Evolutionary conservation across 2,113 vertebrate species (phyloP).

Genomic region (Myiopsitta monachus): DNA sequence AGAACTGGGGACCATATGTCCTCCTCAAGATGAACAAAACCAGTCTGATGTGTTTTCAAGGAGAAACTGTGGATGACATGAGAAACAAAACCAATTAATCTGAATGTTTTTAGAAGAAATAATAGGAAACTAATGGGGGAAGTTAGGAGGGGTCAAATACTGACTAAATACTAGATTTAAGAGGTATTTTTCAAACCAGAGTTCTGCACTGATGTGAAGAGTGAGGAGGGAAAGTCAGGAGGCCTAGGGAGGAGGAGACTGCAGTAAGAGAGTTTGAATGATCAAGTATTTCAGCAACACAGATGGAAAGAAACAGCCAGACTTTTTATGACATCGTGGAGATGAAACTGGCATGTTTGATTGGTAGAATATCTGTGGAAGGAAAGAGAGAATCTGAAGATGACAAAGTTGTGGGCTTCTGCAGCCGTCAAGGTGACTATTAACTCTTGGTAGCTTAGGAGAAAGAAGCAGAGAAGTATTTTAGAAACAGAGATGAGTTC

Average conservation of each 20-base stretch:
- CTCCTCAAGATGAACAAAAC: not conserved
- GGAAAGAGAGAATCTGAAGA: not conserved
- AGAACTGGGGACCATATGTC: not conserved
- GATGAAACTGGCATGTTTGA: slow-evolving; percentile 10
- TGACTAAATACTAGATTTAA: not conserved
- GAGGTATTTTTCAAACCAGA: not conserved
- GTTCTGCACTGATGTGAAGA: not conserved
- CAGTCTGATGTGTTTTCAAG: not conserved
- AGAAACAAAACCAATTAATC: not conserved
- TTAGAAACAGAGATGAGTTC: not conserved
- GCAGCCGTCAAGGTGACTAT: not conserved
- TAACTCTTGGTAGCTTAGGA: not conserved
- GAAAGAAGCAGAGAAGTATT: not conserved
- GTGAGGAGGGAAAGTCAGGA: not conserved
- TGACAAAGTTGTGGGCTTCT: not conserved
- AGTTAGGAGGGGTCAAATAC: not conserved
- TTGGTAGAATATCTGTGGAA: slow-evolving; percentile 50
- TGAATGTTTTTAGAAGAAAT: not conserved
- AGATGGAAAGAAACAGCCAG: not conserved
- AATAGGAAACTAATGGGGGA: not conserved
- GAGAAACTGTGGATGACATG: not conserved
- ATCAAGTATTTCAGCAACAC: not conserved
- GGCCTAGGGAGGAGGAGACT: not conserved
- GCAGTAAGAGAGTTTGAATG: not conserved
- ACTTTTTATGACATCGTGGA: not conserved